Base-by-base conservation (phyloP, 2,888 invertebrate genomes). In the Synanthedon myopaeformis region DNA sequence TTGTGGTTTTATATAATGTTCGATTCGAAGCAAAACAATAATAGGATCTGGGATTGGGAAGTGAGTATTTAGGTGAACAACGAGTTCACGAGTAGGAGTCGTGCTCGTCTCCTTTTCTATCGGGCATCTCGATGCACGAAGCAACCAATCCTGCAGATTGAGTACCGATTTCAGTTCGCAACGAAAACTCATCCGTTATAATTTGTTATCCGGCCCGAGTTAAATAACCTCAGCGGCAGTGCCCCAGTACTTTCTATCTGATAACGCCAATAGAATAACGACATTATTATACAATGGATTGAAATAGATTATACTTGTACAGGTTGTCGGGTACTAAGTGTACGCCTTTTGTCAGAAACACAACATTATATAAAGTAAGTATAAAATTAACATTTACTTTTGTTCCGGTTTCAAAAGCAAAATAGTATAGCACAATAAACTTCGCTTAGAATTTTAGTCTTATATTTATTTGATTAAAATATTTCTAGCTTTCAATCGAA, bases 181-280 rank as follows among this genome's bases (percentile, higher is more conserved):
- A 53, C 52, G 56, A 56, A 61, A 61, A 59, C 58, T 62, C 67
- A 69, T 71, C 70, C 66, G 67, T 68, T 69, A 69, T 66, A 67
- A 57, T 73, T 72, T 71, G 69, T 72, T 70, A 67, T 67, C 65
- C 64, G 67, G 65, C 64, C 23, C 68, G 54, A 55, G 60, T 70
- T 66, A 66, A 70, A 67, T 65, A 69, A 69, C 65, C 61, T 68
- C 61, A 60, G 62, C 59, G 58, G 63, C 61, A 64, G 62, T 61
- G 66, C 60, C 64, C 67, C 64, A 64, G 66, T 70, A 80, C 83
- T 85, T 85, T 85, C 83, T 76, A 84, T 83, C 82, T 70, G 82
- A 84, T 84, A 84, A 72, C 63, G 60, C 56, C 61, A 56, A 59
- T 61, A 57, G 58, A 62, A 65, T 63, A 52, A 52, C 49, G 59